Percentiles rank a stretch among this genome's conserved stretches.
These are phyloP conservation scores for Turritopsis dohrnii DNA, from an alignment of 30 jellyfish, hydroid and myxozoan genomes.

Conservation along the genomic window DNA sequence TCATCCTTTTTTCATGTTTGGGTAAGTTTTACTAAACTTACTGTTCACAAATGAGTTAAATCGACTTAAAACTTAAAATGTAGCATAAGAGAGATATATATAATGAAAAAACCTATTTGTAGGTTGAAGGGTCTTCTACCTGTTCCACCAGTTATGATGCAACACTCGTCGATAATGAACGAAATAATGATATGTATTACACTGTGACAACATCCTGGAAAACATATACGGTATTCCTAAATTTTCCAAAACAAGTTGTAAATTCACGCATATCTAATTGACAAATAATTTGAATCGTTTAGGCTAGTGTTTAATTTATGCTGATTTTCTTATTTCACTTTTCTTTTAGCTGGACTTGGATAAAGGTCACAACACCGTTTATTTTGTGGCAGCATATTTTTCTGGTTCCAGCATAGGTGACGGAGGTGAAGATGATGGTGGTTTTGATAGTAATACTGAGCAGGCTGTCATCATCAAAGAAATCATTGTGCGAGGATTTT, in stretches of 20 bases:
- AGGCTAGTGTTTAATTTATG: neutral
- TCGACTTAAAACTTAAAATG: no score
- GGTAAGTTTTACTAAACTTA: no score
- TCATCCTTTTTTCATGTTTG: slow-evolving; percentile 51
- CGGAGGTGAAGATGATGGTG: slow-evolving; percentile 8
- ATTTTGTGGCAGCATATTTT: slow-evolving; percentile 46
- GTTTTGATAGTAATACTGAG: slow-evolving; percentile 13
- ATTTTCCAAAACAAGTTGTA: neutral
- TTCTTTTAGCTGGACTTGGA: slow-evolving; percentile 40
- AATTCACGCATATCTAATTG: neutral
- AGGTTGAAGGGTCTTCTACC: slow-evolving; percentile 7
- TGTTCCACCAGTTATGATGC: slow-evolving; percentile 1
- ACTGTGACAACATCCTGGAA: neutral
- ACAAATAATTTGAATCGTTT: neutral
- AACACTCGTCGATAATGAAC: neutral
- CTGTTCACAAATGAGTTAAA: no score
- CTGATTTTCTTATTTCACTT: neutral
- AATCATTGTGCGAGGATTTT: slow-evolving; percentile 46
- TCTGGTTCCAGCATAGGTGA: slow-evolving; percentile 4
- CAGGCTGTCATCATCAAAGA: slow-evolving; percentile 48
- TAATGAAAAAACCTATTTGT: neutral
- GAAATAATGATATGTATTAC: neutral
- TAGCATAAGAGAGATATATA: neutral
- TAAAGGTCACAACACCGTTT: slow-evolving; percentile 53
- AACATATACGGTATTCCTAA: neutral